Evolutionary conservation across 2,797 vertebrate species (phyloP), one percentile per base, ranked within the genome.

Genomic region (Parauchenoglanis punctatus): DNA sequence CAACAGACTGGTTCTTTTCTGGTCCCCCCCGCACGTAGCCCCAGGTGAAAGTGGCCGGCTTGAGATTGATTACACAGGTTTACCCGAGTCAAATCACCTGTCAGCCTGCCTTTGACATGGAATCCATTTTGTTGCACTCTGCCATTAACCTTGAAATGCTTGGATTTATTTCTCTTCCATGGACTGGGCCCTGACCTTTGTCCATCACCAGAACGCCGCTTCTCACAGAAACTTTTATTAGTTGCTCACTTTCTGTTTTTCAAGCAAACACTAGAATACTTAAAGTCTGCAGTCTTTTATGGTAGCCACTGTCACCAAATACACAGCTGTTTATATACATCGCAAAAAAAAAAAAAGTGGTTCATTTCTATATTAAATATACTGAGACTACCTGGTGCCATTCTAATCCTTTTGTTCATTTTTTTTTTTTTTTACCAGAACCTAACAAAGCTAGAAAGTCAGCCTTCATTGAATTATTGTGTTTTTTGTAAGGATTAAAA

Each of bases 131-230:
- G 97, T 95, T 97, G 96, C 95, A 93, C 96, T 95, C 96, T 96
- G 97, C 96, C 96, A 99, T 99, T 99, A 99, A 99, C 97, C 97
- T 99, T 98, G 97, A 97, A 97, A 96, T 96, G 97, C 96, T 96
- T 97, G 96, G 96, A 98, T 97, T 97, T 97, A 94, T 97, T 97
- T 96, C 95, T 96, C 94, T 93, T 93, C 94, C 83, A 58, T 86
- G 92, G 93, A 93, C 93, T 40, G 83, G 89, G 91, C 91, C 58
- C 83, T 89, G 92, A 96, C 94, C 94, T 94, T 94, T 94, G 93
- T 93, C 93, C 92, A 92, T 91, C 90, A 89, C 92, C 94, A 92
- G 93, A 93, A 93, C 91, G 91, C 90, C 91, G 92, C 91, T 91
- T 93, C 92, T 73, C 86, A 90, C 85, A 31, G 44, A 88, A 80